Conservation (phyloP, 2,888 invertebrate species). For the Oxytorus armatus region DNA sequence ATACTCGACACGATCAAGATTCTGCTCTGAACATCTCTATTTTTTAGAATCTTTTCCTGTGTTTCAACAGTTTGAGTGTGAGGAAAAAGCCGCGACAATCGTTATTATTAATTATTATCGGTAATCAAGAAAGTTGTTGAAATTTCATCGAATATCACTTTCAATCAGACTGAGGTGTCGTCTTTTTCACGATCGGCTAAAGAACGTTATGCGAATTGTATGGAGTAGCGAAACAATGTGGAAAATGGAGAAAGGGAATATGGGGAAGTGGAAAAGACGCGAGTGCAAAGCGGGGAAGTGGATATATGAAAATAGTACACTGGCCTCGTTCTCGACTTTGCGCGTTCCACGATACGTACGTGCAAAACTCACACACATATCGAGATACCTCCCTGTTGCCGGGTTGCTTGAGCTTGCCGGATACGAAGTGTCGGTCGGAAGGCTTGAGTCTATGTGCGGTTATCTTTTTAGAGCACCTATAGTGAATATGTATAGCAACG, state of each 20-base stretch:
- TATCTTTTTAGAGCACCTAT: conserved; percentile 78
- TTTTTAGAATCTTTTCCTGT: no score
- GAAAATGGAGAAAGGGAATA: conserved; percentile 50
- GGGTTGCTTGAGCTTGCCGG: conserved; percentile 72
- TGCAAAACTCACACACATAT: conserved; percentile 14
- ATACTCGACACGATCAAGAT: no score
- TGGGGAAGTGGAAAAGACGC: conserved; percentile 25
- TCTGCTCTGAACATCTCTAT: no score
- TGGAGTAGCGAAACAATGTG: conserved; percentile 56
- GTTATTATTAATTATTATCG: background rate
- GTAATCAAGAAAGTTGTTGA: background rate
- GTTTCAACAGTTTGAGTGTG: background rate
- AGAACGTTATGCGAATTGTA: conserved; percentile 13
- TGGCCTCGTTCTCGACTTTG: conserved; percentile 65
- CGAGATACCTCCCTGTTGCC: conserved; percentile 37
- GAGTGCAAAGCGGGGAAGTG: conserved; percentile 44
- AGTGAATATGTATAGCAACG: conserved; percentile 48
- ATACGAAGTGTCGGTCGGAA: conserved; percentile 72
- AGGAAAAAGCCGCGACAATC: background rate
- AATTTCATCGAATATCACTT: background rate
- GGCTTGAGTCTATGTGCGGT: conserved; percentile 70
- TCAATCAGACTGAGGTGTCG: conserved; percentile 11
- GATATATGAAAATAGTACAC: conserved; percentile 51
- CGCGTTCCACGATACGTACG: conserved; percentile 42
- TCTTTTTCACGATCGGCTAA: conserved; percentile 14